Base-by-base conservation (phyloP, 2,797 vertebrate species). In the Oceanodroma leucorhoa region DNA sequence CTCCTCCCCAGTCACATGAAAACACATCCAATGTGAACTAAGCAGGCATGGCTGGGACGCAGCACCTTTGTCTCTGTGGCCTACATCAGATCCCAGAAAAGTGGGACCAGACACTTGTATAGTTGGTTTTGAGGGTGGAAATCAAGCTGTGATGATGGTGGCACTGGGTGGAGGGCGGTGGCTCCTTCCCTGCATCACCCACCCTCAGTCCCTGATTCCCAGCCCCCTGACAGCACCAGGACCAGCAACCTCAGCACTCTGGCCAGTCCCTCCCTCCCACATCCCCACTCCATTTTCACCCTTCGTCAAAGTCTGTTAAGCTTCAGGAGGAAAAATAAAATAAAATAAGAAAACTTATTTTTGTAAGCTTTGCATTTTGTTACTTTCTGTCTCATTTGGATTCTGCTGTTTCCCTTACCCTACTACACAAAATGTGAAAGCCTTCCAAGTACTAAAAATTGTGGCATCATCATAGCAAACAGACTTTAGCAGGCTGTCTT, bases 181-280 rank as follows among this genome's bases (percentile, higher is more conserved):
- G 9, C 5, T 77, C 11, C 24, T 51, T 10, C 38, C 6, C 6
- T 77, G 29, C 8, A 2, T 54, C 15, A 53, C 4, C 3, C 24
- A 29, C 10, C 2, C 14, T 46, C 1, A 2, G 21, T 65, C 8
- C 17, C 30, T 43, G 4, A n/a, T 38, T 77, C 16, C 13, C 50
- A 65, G 3, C 0, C 0, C 10, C 4, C 8, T 3, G 19, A 17
- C 2, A 46, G 19, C 24, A 48, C 10, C 20, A 41, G 46, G n/a
- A 87, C 10, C 32, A 71, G 19, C 7, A 86, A 20, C 5, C 2
- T 34, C 38, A 45, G 4, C 12, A 54, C n/a, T 36, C 41, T 38
- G 21, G 5, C 7, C 6, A 11, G 13, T 72, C 30, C 17, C 14
- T 86, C 11, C 7, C 8, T 65, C 32, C 18, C 36, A 64, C 9